phyloP scores from a whole-genome alignment of 2,113 vertebrate species.

The Aplodontia rufa region DNA sequence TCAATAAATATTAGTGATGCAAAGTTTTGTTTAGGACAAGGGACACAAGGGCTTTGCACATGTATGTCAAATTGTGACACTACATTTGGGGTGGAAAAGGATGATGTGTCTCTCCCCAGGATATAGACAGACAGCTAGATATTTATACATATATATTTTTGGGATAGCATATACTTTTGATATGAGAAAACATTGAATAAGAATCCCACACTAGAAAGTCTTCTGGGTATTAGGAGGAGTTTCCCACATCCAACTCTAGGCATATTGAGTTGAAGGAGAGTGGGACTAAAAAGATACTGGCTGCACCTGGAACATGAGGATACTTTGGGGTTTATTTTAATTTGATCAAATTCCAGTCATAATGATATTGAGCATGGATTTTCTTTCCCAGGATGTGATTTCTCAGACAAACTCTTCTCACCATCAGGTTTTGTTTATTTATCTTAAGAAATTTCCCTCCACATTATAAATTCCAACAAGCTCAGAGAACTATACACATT shows the following conservation, averaged over 20 bases:
- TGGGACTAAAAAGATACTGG: slow-evolving; percentile 55
- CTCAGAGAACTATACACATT: background rate
- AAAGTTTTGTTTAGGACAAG: background rate
- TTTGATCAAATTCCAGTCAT: slow-evolving; percentile 26
- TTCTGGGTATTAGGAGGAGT: background rate
- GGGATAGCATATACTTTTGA: slow-evolving; percentile 13
- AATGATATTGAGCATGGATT: slow-evolving; percentile 29
- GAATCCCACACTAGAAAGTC: background rate
- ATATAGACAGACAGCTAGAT: background rate
- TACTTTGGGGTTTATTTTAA: slow-evolving; percentile 55
- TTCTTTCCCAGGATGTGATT: background rate
- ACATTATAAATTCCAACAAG: slow-evolving; percentile 31
- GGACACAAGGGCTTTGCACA: background rate
- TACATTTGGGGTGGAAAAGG: background rate
- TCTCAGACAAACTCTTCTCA: slow-evolving; percentile 39
- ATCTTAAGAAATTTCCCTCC: slow-evolving; percentile 13
- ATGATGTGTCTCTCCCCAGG: background rate
- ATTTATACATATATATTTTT: background rate
- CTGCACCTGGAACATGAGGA: slow-evolving; percentile 25
- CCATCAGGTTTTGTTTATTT: slow-evolving; percentile 34
- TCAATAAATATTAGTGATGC: background rate
- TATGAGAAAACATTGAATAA: slow-evolving; percentile 31
- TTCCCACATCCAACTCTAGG: background rate
- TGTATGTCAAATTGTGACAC: background rate
- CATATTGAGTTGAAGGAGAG: slow-evolving; percentile 13